phyloP scores from a whole-genome alignment of 2,797 vertebrate genomes.

The Chromobotia macracanthus region DNA sequence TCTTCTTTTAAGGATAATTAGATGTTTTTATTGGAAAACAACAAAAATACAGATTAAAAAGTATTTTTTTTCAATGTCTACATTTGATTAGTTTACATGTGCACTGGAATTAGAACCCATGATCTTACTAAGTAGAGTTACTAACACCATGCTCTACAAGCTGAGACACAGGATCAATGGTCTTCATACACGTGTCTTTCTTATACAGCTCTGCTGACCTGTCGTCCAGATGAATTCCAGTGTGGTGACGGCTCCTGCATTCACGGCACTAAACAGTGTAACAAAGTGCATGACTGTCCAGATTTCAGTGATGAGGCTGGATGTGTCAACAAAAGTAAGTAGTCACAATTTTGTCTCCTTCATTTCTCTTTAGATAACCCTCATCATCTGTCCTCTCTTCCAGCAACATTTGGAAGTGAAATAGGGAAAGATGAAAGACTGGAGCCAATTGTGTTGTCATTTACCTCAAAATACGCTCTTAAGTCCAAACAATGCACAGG shows the following conservation, averaged over 20 bases:
- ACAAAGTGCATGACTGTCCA: slow-evolving; percentile 87
- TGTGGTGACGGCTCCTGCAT: slow-evolving; percentile 93
- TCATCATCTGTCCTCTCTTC: neutral
- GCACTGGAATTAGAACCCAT: too few relatives aligned
- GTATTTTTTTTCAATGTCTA: too few relatives aligned
- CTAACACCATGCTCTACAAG: too few relatives aligned
- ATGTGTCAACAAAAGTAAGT: slow-evolving; percentile 79
- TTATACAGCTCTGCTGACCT: slow-evolving; percentile 83
- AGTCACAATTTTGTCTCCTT: neutral
- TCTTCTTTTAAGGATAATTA: too few relatives aligned
- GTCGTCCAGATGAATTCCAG: slow-evolving; percentile 91
- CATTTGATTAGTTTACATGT: too few relatives aligned
- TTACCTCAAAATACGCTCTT: slow-evolving; percentile 7
- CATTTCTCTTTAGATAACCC: slow-evolving; percentile 15
- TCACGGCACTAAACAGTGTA: slow-evolving; percentile 89
- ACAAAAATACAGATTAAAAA: too few relatives aligned
- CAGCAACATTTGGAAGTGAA: neutral
- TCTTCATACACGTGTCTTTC: neutral
- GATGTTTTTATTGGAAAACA: too few relatives aligned
- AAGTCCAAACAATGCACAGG: slow-evolving; percentile 13
- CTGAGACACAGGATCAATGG: too few relatives aligned
- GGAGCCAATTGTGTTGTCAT: slow-evolving; percentile 9
- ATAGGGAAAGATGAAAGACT: slow-evolving; percentile 18
- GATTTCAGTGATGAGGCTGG: slow-evolving; percentile 93
- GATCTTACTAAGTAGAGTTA: too few relatives aligned